A percentile compares a stretch with the other conserved stretches of the same genome.
Conservation (phyloP, 2,888 invertebrate genomes). For the Drosophila meridiana region DNA sequence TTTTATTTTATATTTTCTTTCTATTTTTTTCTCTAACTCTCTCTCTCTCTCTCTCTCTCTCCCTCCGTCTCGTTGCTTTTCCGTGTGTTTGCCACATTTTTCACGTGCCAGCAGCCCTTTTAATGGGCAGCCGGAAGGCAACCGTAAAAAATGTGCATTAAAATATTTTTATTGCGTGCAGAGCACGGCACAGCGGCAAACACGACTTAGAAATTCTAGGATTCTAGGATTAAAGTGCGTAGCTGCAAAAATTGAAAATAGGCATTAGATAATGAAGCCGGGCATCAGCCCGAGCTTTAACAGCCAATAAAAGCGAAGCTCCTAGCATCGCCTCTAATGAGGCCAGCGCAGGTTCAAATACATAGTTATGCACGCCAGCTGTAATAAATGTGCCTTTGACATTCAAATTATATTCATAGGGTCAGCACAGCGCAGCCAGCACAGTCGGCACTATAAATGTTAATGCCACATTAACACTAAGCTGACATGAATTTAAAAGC, state of each 20-base stretch:
- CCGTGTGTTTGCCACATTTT: slow-evolving; percentile 36
- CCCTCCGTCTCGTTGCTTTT: not conserved
- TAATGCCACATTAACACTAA: slow-evolving; percentile 25
- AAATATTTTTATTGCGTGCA: slow-evolving; percentile 74
- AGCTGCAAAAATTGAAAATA: slow-evolving; percentile 69
- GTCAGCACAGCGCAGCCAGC: not conserved
- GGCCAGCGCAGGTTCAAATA: not conserved
- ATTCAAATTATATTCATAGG: slow-evolving; percentile 29
- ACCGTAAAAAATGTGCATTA: slow-evolving; percentile 69
- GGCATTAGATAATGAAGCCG: slow-evolving; percentile 66
- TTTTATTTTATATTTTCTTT: slow-evolving; percentile 42
- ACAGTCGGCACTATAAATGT: slow-evolving; percentile 22
- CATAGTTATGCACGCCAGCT: slow-evolving; percentile 14
- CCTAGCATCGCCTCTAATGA: slow-evolving; percentile 1
- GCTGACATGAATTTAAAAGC: not conserved
- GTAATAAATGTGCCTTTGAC: slow-evolving; percentile 18
- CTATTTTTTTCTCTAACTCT: not conserved
- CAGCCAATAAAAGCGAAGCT: slow-evolving; percentile 59
- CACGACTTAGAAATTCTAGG: slow-evolving; percentile 20
- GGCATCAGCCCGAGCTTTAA: slow-evolving; percentile 52
- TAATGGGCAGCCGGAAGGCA: slow-evolving; percentile 60
- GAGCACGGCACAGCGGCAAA: slow-evolving; percentile 11
- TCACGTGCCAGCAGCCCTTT: slow-evolving; percentile 66
- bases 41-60: not conserved
- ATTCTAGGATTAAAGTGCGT: slow-evolving; percentile 56